Evolutionary conservation across 2,113 vertebrate genomes (phyloP).

Genomic region (Microtus montanus): DNA sequence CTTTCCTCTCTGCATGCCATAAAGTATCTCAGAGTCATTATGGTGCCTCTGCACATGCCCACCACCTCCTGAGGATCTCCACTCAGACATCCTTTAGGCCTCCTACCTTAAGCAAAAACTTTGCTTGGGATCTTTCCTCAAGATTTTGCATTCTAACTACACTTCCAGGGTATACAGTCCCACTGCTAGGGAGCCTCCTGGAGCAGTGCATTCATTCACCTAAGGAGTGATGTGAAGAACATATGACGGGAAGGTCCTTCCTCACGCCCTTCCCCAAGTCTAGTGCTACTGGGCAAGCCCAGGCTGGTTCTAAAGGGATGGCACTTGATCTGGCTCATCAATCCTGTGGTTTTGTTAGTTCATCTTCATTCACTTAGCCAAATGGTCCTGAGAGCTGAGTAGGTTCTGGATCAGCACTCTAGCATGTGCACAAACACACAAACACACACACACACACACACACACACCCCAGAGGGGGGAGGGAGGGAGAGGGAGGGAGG

Average conservation of each 20-base stretch:
- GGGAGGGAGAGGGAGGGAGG: too few species aligned
- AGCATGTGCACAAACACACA: background rate
- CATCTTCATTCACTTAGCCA: constrained; percentile 38
- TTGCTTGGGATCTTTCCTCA: background rate
- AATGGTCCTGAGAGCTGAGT: constrained; percentile 17
- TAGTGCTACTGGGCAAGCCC: background rate
- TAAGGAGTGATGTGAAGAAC: background rate
- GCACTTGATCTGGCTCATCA: constrained; percentile 61
- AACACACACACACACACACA: too few species aligned
- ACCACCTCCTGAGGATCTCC: background rate
- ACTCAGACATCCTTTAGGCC: background rate
- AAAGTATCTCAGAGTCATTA: too few species aligned
- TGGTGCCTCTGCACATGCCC: background rate
- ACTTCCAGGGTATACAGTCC: background rate
- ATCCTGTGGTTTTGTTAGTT: constrained; percentile 43
- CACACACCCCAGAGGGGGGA: too few species aligned
- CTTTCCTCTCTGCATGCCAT: background rate
- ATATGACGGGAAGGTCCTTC: background rate
- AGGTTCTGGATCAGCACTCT: background rate
- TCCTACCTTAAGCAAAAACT: background rate
- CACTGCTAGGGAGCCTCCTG: background rate
- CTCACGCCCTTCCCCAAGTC: background rate
- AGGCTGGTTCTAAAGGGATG: constrained; percentile 62
- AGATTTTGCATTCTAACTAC: background rate
- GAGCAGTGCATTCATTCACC: background rate